Evolutionary conservation across 2,888 invertebrate species (phyloP), one percentile per base, ranked within the genome.

Genomic region (Pherbina coryleti): DNA sequence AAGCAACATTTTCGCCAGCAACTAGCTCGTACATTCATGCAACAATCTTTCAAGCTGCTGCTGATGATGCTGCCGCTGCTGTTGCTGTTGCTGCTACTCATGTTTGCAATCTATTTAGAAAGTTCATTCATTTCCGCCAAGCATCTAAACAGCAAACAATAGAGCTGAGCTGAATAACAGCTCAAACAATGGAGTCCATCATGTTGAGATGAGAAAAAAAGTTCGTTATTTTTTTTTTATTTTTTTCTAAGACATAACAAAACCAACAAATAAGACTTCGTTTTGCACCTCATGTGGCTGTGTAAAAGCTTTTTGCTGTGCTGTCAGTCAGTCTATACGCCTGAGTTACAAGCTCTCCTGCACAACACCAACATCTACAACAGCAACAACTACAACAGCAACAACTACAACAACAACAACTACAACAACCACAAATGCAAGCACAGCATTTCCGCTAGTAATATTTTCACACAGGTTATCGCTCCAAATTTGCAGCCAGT

Each of bases 101-200:
- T 19, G 25, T 44, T 55, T 14, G 57, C 25, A 28, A 60, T 60
- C 57, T 67, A 67, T 67, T 67, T 37, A 67, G 67, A 67, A 67
- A 67, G 67, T 67, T 67, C 28, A 25, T 60, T 67, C 67, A 67
- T 67, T 67, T 67, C 67, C 67, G 67, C 67, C 67, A 67, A 31
- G 62, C 44, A n/a, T 69, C 5, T 7, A 69, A n/a, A 0, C 44
- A 14, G 28, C 44, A 3, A 34, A 22, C 60, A 44, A 44, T n/a
- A 57, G 28, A 55, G n/a, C n/a, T 57, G 17, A n/a, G 25, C 25
- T 8, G n/a, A 17, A 8, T 7, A 31, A 5, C 44, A 37, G 44
- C 57, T 57, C 53, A 31, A 14, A 34, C 34, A 67, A 22, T 19
- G 44, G 19, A 44, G 37, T n/a, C n/a, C 17, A 11, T 22, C 37